Percentiles rank a stretch among this genome's conserved stretches.
Conservation (phyloP, 2,888 invertebrate species). For the Ferrisia virgata region DNA sequence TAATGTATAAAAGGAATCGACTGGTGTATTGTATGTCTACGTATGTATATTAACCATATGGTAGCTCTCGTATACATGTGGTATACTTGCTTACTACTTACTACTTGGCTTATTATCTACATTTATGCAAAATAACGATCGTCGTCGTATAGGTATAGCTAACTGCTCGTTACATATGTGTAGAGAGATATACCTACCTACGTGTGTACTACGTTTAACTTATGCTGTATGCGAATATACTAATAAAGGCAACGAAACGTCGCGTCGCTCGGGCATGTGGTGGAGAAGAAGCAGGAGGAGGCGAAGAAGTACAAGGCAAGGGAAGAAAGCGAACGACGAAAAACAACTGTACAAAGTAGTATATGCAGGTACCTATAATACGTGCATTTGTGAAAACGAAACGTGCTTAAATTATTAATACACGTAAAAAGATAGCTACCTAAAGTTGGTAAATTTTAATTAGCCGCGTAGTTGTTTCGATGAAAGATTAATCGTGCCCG, state of each 20-base stretch:
- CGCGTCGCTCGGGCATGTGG: neutral
- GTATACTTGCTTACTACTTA: too few relatives aligned
- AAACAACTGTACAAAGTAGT: neutral
- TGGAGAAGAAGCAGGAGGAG: neutral
- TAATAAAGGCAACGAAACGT: neutral
- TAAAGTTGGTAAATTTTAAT: slow-evolving; percentile 1
- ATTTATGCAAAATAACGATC: neutral
- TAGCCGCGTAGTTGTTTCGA: neutral
- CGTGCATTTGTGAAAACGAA: neutral
- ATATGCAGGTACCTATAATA: neutral
- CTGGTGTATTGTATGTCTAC: too few relatives aligned
- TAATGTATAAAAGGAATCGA: too few relatives aligned
- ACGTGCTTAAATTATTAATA: slow-evolving; percentile 6
- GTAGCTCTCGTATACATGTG: too few relatives aligned
- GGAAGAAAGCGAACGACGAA: too few relatives aligned
- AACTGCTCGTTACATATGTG: neutral
- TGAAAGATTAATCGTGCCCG: neutral
- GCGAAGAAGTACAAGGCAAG: too few relatives aligned
- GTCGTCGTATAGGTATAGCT: too few relatives aligned
- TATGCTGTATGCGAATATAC: neutral
- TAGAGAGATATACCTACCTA: neutral
- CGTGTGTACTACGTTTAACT: neutral
- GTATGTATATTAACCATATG: too few relatives aligned
- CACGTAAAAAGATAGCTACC: neutral
- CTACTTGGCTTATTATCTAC: too few relatives aligned